Conservation (phyloP, 2,888 invertebrate genomes). For the Apamea sordens region DNA sequence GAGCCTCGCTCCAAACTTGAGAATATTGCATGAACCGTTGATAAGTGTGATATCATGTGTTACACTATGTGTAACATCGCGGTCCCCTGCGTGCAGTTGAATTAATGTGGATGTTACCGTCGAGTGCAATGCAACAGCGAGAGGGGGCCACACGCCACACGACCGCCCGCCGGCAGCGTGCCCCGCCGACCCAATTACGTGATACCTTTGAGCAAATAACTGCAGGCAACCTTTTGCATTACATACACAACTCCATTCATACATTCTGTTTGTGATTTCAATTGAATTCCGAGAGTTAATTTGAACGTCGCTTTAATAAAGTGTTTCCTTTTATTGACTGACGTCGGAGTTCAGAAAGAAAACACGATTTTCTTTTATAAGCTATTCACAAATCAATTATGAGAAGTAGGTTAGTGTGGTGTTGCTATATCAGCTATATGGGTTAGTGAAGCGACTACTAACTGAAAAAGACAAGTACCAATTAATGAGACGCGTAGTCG, state of each 20-base stretch:
- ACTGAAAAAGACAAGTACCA: neutral
- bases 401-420: neutral
- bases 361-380: conserved; percentile 11
- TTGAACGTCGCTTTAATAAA: conserved; percentile 2
- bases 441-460: neutral
- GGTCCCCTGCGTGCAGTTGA: conserved; percentile 25
- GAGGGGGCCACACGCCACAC: neutral
- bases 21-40: conserved; percentile 26
- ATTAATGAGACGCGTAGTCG: neutral
- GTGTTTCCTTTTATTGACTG: conserved; percentile 8
- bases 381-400: neutral
- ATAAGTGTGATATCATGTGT: neutral
- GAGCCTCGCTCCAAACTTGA: neutral
- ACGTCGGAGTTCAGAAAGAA: neutral
- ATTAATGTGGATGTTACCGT: conserved; percentile 17
- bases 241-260: conserved; percentile 26
- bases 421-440: neutral
- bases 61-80: neutral
- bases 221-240: conserved; percentile 35
- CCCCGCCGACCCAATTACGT: conserved; percentile 48
- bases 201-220: conserved; percentile 43
- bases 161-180: neutral
- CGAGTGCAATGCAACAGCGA: neutral
- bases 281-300: conserved; percentile 16
- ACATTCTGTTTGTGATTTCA: conserved; percentile 24